Evolutionary conservation across 1,140 invertebrate species (phyloP).

Genomic region (Listronotus bonariensis): DNA sequence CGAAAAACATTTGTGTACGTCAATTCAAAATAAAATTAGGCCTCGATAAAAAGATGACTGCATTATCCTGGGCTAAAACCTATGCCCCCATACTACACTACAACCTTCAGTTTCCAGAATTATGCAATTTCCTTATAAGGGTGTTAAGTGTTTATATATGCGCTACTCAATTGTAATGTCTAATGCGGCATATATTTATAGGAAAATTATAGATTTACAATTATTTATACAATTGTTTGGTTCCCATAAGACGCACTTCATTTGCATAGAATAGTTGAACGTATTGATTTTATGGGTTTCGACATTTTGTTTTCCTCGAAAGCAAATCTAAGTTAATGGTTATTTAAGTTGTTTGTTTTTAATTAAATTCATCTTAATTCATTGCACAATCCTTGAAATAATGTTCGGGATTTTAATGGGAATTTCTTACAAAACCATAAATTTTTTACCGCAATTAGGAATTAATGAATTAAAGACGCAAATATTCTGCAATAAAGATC

Average conservation of each 20-base stretch:
- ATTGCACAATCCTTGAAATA: conserved; percentile 19
- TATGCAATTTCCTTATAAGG: conserved; percentile 23
- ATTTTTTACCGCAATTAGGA: background rate
- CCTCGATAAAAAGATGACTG: too few species aligned
- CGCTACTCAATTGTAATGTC: background rate
- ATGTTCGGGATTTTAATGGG: conserved; percentile 17
- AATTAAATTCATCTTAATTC: conserved; percentile 18
- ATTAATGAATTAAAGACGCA: background rate
- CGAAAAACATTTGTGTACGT: too few species aligned
- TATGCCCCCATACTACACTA: too few species aligned
- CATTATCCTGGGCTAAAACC: too few species aligned
- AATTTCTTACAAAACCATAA: background rate
- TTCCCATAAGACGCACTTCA: background rate
- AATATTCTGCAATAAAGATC: too few species aligned
- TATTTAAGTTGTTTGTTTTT: conserved; percentile 18
- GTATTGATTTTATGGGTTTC: conserved; percentile 12
- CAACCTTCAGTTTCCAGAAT: conserved; percentile 11
- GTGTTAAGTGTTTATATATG: background rate
- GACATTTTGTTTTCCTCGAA: conserved; percentile 20
- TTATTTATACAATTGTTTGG: too few species aligned
- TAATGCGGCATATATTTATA: background rate
- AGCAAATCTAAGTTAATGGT: conserved; percentile 16
- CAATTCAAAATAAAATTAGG: too few species aligned
- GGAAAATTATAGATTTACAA: too few species aligned
- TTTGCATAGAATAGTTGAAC: conserved; percentile 10